phyloP scores from a whole-genome alignment of 2,888 invertebrate species.

The Drosophila parthenogenetica region DNA sequence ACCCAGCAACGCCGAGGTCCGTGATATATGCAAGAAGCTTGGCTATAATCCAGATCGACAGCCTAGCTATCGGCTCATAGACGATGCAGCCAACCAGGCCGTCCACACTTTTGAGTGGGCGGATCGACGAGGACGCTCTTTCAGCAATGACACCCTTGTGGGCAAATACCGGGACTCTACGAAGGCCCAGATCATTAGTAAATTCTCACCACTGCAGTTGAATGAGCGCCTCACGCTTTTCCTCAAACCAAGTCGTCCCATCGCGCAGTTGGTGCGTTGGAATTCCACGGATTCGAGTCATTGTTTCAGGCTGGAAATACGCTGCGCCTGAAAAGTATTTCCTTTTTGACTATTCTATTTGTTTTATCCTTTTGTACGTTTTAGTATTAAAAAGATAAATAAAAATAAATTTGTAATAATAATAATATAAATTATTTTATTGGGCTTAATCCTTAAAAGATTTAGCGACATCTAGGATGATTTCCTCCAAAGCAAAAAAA shows the following conservation, averaged over 20 bases:
- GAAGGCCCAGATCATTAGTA: conserved; percentile 82
- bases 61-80: conserved; percentile 82
- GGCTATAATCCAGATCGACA: conserved; percentile 86
- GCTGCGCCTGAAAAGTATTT: conserved; percentile 69
- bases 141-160: conserved; percentile 66
- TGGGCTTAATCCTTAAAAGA: too few species aligned
- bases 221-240: conserved; percentile 82
- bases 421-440: too few species aligned
- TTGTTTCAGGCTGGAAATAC: conserved; percentile 83
- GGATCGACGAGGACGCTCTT: conserved; percentile 67
- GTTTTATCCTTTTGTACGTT: conserved; percentile 62
- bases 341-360: conserved; percentile 27
- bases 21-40: conserved; percentile 87
- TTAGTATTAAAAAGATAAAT: conserved; percentile 64
- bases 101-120: conserved; percentile 72
- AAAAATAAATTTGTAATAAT: conserved; percentile 37
- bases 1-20: conserved; percentile 85
- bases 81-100: conserved; percentile 74
- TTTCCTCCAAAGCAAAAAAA: too few species aligned
- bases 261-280: conserved; percentile 83
- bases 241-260: conserved; percentile 84
- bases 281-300: conserved; percentile 81
- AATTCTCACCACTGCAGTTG: conserved; percentile 83
- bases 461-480: too few species aligned
- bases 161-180: conserved; percentile 81